A percentile compares a stretch with the other conserved stretches of the same genome.
phyloP scores from a whole-genome alignment of 2,888 invertebrate genomes.

The Notodonta dromedarius region DNA sequence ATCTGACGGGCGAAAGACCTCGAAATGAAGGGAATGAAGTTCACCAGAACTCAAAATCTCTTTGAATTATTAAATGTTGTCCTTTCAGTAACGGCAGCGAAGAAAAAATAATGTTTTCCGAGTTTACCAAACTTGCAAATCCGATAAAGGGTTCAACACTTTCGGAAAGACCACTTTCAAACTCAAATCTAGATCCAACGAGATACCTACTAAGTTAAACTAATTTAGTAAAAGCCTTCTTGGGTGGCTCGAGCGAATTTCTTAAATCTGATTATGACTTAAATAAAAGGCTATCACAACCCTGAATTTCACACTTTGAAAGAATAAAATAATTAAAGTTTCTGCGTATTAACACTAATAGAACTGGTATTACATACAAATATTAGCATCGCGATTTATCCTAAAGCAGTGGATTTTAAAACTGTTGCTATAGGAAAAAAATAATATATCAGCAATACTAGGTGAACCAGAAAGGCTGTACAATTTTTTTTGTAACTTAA shows the following conservation, averaged over 20 bases:
- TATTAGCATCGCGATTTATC: too few species aligned
- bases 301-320: too few species aligned
- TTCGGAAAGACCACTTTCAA: constrained; percentile 11
- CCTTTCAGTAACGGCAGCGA: constrained; percentile 9
- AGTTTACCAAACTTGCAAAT: constrained; percentile 33
- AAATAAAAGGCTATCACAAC: too few species aligned
- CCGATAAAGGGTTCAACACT: constrained; percentile 33
- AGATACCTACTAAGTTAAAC: constrained; percentile 5
- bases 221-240: background rate
- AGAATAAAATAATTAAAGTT: too few species aligned
- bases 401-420: too few species aligned
- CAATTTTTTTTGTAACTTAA: too few species aligned
- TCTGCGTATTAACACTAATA: too few species aligned
- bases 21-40: constrained; percentile 39
- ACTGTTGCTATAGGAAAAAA: too few species aligned
- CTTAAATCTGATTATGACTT: too few species aligned
- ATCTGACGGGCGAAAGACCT: constrained; percentile 36
- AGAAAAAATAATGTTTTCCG: constrained; percentile 35
- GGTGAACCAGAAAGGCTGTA: too few species aligned
- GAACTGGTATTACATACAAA: too few species aligned
- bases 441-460: too few species aligned
- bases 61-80: constrained; percentile 44
- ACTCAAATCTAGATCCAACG: background rate
- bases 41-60: constrained; percentile 31
- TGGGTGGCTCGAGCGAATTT: background rate